Conservation (phyloP, 2,113 vertebrate genomes). For the Zootoca vivipara region DNA sequence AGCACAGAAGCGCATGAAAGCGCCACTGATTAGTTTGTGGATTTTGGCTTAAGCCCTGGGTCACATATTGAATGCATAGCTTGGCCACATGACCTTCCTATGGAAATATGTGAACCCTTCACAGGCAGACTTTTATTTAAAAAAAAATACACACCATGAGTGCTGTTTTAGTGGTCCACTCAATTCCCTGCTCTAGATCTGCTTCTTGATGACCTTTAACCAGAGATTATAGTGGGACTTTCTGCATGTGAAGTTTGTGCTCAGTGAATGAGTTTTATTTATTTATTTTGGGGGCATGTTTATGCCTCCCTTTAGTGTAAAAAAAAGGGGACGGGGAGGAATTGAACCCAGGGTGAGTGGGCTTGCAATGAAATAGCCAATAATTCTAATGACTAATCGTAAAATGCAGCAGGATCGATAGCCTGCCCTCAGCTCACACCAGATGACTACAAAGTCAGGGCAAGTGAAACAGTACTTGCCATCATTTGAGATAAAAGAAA, state of each 20-base stretch:
- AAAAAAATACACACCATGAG: not conserved
- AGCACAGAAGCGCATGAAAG: not conserved
- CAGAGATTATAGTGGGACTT: not conserved
- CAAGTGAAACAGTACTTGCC: not conserved
- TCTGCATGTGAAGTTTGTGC: not conserved
- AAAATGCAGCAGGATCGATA: not conserved
- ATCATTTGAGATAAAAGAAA: not conserved
- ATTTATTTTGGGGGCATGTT: not conserved
- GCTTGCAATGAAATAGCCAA: not conserved
- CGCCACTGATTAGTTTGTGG: not conserved
- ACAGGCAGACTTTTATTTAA: not conserved
- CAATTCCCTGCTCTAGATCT: not conserved
- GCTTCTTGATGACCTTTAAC: not conserved
- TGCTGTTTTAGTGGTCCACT: not conserved
- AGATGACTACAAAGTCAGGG: not conserved
- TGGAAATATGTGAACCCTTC: slow-evolving; percentile 5
- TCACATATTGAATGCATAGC: slow-evolving; percentile 6
- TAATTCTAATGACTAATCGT: not conserved
- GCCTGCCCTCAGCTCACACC: not conserved
- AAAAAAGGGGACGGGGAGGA: not conserved
- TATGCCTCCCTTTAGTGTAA: not conserved
- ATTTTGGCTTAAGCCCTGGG: slow-evolving; percentile 18
- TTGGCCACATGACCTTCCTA: not conserved
- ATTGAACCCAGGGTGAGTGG: not conserved
- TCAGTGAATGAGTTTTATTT: not conserved